Evolutionary conservation across 2,113 vertebrate species (phyloP).

Genomic region (Oreochromis spilurus): DNA sequence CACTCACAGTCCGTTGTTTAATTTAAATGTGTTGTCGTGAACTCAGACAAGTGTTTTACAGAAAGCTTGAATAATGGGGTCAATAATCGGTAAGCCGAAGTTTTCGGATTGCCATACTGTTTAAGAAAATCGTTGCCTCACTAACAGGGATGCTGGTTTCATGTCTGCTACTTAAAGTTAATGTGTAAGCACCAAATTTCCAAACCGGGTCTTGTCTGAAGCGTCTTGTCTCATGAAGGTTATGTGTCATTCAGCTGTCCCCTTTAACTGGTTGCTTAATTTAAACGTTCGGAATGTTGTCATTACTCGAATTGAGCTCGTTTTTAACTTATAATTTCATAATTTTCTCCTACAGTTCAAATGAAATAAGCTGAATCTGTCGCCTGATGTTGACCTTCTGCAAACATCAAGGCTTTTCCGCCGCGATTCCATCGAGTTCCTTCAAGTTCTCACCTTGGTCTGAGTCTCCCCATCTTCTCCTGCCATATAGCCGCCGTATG

Average conservation of each 20-base stretch:
- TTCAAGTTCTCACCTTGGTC: conserved; percentile 3
- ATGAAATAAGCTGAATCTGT: neutral
- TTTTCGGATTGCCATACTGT: neutral
- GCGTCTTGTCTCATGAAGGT: neutral
- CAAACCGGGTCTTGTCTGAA: neutral
- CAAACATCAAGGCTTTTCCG: neutral
- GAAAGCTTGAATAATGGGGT: too few species aligned
- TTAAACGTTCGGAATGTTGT: neutral
- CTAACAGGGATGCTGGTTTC: neutral
- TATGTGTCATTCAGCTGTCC: neutral
- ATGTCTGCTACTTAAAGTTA: rapidly evolving
- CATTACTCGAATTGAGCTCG: neutral
- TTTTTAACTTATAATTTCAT: rapidly evolving
- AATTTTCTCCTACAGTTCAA: neutral
- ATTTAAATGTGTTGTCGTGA: neutral
- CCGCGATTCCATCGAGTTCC: neutral
- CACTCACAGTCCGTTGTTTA: rapidly evolving
- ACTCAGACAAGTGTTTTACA: neutral
- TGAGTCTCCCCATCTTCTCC: neutral
- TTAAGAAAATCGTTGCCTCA: neutral
- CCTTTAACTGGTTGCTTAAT: neutral
- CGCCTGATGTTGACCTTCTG: conserved; percentile 26
- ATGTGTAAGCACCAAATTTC: neutral
- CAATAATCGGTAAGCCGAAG: neutral
- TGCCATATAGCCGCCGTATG: neutral